Percentiles rank a stretch among this genome's conserved stretches.
Evolutionary conservation across 2,113 vertebrate genomes (phyloP).

Genomic region (Onychorhynchus coronatus): DNA sequence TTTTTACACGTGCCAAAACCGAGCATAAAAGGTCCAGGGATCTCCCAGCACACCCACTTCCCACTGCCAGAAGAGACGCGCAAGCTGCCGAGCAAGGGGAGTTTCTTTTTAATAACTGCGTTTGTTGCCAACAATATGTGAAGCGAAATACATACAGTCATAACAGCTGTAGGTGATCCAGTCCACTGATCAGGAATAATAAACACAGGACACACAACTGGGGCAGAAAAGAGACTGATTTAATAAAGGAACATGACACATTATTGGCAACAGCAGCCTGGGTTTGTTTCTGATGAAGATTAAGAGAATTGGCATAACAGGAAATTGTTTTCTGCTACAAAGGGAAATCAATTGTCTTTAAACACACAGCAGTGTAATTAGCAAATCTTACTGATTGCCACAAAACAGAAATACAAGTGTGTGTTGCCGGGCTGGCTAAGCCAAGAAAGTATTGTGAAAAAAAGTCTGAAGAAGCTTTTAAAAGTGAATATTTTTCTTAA

Average conservation of each 20-base stretch:
- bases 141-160: neutral
- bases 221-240: neutral
- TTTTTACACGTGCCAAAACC: neutral
- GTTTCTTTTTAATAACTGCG: neutral
- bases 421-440: neutral
- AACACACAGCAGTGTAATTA: neutral
- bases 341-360: slow-evolving; percentile 22
- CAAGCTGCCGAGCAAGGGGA: neutral
- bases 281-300: neutral
- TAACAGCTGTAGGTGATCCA: neutral
- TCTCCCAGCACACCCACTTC: neutral
- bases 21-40: neutral
- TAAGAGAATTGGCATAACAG: neutral
- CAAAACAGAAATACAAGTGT: neutral
- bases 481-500: slow-evolving; percentile 24
- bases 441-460: neutral
- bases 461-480: neutral
- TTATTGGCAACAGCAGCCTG: neutral
- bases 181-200: neutral
- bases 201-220: neutral
- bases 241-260: neutral
- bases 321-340: slow-evolving; percentile 27
- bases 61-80: neutral
- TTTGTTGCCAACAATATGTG: neutral
- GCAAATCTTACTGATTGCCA: neutral